Evolutionary conservation across 2,888 invertebrate species (phyloP), one percentile per base, ranked within the genome.

Genomic region (Alcis repandata): DNA sequence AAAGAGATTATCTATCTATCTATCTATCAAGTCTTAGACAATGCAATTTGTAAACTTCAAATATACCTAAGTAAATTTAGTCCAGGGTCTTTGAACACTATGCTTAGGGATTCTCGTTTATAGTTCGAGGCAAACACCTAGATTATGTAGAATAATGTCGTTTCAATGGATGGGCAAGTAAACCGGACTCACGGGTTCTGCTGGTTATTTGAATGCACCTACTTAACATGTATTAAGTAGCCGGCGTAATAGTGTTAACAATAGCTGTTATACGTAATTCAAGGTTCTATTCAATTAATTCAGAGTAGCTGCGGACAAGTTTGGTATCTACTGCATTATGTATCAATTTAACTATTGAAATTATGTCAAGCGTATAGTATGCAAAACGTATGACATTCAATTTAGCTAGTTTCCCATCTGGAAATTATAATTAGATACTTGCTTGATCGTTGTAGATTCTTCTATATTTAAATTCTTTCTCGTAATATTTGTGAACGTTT

Each of bases 151-250:
- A 17, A 43, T 54, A 41, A 27, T 22, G 27, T 15, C 22, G 36
- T 46, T 36, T 45, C 19, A 43, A 33, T 54, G 49, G 62, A 62
- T 59, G 38, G n/a, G 1, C 45, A 46, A 57, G 43, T 17, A 52
- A 33, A 73, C 71, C 40, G 51, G 68, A 48, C 56, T n/a, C 65
- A 56, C 72, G 60, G 46, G 74, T 72, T 75, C 36, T 32, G 43
- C 57, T 54, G 40, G 63, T 13, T 49, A 64, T 63, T 52, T 54
- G 36, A 54, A 56, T 59, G 64, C 56, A 56, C 43, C 43, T 59
- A 45, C 27, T 54, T 49, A 49, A 53, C 45, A 56, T 22, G 15
- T 63, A 63, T 59, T 53, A 53, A 60, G 51, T 53, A 53, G 17
- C 45, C 17, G 19, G 15, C 19, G 49, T 40, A 48, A 38, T 40